phyloP scores from a whole-genome alignment of 2,113 vertebrate species.

The Ictalurus punctatus region DNA sequence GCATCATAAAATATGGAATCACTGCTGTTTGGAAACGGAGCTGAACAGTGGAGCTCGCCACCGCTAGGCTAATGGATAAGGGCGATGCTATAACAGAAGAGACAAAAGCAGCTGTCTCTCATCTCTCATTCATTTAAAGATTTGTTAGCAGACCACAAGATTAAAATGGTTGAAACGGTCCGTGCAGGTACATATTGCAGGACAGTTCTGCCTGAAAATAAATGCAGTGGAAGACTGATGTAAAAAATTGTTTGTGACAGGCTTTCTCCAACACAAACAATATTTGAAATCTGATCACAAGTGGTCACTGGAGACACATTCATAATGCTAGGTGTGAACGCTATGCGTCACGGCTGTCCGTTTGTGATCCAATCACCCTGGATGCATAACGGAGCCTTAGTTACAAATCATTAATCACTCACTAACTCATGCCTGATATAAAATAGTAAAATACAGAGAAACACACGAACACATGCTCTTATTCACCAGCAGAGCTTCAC shows the following conservation, averaged over 20 bases:
- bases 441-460: not conserved
- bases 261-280: not conserved
- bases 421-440: not conserved
- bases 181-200: too few relatives aligned
- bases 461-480: not conserved
- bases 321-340: not conserved
- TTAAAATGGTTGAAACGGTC: too few relatives aligned
- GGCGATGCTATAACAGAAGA: too few relatives aligned
- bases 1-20: too few relatives aligned
- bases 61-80: too few relatives aligned
- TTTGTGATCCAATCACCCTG: not conserved
- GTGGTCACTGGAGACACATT: not conserved
- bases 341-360: not conserved
- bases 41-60: too few relatives aligned
- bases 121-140: too few relatives aligned
- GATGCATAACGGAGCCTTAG: not conserved
- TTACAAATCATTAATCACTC: not conserved
- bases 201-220: not conserved
- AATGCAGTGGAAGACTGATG: not conserved
- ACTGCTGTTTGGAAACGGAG: too few relatives aligned
- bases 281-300: not conserved
- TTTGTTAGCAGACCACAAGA: too few relatives aligned
- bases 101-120: too few relatives aligned
- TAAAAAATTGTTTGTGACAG: not conserved
- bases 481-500: not conserved